These are phyloP conservation scores for Eurystomus gularis DNA, from an alignment of 2,113 vertebrate genomes.

Conservation along the genomic window DNA sequence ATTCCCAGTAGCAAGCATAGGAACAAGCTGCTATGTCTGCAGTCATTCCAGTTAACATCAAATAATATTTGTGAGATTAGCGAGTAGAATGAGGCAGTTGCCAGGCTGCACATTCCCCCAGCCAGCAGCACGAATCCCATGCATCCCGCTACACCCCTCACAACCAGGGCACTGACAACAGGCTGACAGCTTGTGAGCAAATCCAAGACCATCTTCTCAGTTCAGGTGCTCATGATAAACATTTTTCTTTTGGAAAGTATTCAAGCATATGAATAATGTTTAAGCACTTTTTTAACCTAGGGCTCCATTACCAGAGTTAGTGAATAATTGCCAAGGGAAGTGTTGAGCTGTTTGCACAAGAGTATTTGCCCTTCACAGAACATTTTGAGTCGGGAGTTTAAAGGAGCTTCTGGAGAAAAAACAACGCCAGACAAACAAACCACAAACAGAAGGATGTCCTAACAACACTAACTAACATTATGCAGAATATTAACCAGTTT, in stretches of 20 bases:
- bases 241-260: not conserved
- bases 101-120: not conserved
- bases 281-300: not conserved
- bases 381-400: not conserved
- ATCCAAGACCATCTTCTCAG: not conserved
- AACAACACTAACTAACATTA: not conserved
- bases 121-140: accelerated
- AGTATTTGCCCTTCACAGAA: not conserved
- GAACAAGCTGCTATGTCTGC: not conserved
- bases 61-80: not conserved
- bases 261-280: not conserved
- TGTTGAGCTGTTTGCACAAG: too few relatives aligned
- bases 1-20: not conserved
- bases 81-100: accelerated
- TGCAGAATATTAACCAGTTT: not conserved
- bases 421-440: not conserved
- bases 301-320: not conserved
- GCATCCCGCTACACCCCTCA: not conserved
- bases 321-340: not conserved
- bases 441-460: not conserved
- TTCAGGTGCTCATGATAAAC: not conserved
- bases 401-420: not conserved
- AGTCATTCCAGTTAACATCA: not conserved
- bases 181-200: not conserved
- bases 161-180: not conserved